Evolutionary conservation across 2,888 invertebrate species (phyloP).

Genomic region (Plebejus anna): DNA sequence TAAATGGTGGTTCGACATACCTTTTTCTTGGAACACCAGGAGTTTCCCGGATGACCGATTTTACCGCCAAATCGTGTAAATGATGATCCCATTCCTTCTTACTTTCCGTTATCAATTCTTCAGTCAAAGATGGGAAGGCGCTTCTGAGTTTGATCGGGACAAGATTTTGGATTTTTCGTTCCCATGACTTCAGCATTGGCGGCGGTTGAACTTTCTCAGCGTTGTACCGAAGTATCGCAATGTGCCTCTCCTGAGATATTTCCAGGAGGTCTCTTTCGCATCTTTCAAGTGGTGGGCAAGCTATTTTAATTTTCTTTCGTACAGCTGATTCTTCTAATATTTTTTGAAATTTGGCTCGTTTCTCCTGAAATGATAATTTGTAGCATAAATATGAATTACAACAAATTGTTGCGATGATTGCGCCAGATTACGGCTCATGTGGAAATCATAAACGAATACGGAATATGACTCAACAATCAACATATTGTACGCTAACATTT

Average conservation of each 20-base stretch:
- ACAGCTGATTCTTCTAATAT: constrained; percentile 65
- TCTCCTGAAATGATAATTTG: constrained; percentile 57
- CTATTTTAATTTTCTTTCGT: constrained; percentile 58
- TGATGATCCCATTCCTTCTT: constrained; percentile 80
- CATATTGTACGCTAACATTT: too few relatives aligned
- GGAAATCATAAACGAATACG: neutral
- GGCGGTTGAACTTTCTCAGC: constrained; percentile 81
- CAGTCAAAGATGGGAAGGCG: constrained; percentile 76
- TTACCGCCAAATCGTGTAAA: constrained; percentile 82
- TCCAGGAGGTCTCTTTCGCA: constrained; percentile 69
- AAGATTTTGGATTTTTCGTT: constrained; percentile 79
- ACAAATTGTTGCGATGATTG: too few relatives aligned
- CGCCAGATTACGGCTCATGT: neutral
- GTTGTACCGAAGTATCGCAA: constrained; percentile 76
- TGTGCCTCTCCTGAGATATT: constrained; percentile 72
- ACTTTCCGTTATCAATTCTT: constrained; percentile 76
- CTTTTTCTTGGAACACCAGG: constrained; percentile 75
- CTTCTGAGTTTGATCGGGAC: constrained; percentile 77
- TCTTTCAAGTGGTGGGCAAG: constrained; percentile 52
- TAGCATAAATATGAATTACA: neutral
- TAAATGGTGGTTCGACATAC: constrained; percentile 75
- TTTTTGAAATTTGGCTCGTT: constrained; percentile 61
- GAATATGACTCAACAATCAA: neutral
- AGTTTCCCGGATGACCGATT: constrained; percentile 80
- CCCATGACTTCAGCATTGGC: constrained; percentile 81